Evolutionary conservation across 2,888 invertebrate species (phyloP).

Genomic region (Agonopterix subpropinquella): DNA sequence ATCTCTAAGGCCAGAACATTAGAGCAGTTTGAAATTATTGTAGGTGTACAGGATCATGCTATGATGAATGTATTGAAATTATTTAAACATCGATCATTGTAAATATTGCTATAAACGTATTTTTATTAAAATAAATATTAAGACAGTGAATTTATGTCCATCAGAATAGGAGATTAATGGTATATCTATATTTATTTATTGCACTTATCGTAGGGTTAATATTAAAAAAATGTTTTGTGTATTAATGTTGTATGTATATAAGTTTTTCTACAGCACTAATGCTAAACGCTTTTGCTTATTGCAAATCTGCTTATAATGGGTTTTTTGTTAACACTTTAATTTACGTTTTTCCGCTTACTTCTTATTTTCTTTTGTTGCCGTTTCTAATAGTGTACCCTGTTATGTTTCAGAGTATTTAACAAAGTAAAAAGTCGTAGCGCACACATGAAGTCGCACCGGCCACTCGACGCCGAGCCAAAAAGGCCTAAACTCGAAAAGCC

Average conservation of each 20-base stretch:
- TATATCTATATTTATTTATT: slow-evolving; percentile 45
- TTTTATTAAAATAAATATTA: slow-evolving; percentile 37
- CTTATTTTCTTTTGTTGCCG: slow-evolving; percentile 46
- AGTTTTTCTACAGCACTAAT: slow-evolving; percentile 42
- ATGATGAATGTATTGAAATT: slow-evolving; percentile 24
- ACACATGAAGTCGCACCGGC: slow-evolving; percentile 99
- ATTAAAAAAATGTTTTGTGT: slow-evolving; percentile 40
- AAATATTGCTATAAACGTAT: slow-evolving; percentile 47
- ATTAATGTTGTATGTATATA: slow-evolving; percentile 50
- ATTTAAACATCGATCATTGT: slow-evolving; percentile 43
- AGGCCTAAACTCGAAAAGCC: slow-evolving; percentile 78
- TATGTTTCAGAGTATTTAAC: slow-evolving; percentile 91
- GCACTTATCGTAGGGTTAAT: slow-evolving; percentile 42
- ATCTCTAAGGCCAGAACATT: too few relatives aligned
- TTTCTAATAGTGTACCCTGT: slow-evolving; percentile 65
- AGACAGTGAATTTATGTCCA: slow-evolving; percentile 53
- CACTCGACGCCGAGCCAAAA: slow-evolving; percentile 88
- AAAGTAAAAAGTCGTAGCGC: slow-evolving; percentile 99
- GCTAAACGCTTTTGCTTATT: slow-evolving; percentile 52
- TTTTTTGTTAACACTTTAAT: slow-evolving; percentile 20
- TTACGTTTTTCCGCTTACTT: slow-evolving; percentile 28
- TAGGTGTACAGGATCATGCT: slow-evolving; percentile 9
- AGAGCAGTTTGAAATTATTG: too few relatives aligned
- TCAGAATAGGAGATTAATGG: slow-evolving; percentile 35
- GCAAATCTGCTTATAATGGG: slow-evolving; percentile 31